Percentiles rank a stretch among this genome's conserved stretches.
Evolutionary conservation across 2,888 invertebrate genomes (phyloP).

Genomic region (Watsonalla binaria): DNA sequence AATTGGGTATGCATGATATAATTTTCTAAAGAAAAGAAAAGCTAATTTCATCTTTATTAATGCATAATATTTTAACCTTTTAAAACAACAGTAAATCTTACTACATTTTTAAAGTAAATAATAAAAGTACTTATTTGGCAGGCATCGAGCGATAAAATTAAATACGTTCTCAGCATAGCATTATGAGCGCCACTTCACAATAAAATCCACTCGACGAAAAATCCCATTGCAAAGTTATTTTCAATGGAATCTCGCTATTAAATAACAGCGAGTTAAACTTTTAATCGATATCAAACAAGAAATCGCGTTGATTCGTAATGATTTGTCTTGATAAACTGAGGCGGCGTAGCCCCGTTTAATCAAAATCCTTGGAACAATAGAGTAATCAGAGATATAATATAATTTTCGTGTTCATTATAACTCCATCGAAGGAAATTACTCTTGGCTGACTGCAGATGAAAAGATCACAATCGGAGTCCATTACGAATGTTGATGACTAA

Average conservation of each 20-base stretch:
- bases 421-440: slow-evolving; percentile 56
- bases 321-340: slow-evolving; percentile 45
- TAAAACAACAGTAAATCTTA: too few relatives aligned
- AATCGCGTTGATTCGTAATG: slow-evolving; percentile 47
- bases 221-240: slow-evolving; percentile 15
- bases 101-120: too few relatives aligned
- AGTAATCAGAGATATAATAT: slow-evolving; percentile 67
- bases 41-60: too few relatives aligned
- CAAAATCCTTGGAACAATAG: slow-evolving; percentile 60
- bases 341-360: slow-evolving; percentile 50
- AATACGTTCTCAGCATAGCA: neutral
- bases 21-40: too few relatives aligned
- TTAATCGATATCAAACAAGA: slow-evolving; percentile 34
- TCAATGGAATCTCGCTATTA: slow-evolving; percentile 12
- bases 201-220: neutral
- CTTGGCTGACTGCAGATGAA: slow-evolving; percentile 68
- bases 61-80: too few relatives aligned
- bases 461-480: slow-evolving; percentile 67
- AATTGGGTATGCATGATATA: too few relatives aligned
- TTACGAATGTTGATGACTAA: slow-evolving; percentile 52
- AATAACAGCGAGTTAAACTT: slow-evolving; percentile 39
- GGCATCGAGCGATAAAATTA: too few relatives aligned
- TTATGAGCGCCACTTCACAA: neutral
- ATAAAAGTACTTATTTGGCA: too few relatives aligned
- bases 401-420: slow-evolving; percentile 69